phyloP scores from a whole-genome alignment of 2,888 invertebrate genomes.

The Cylloceria caligata region DNA sequence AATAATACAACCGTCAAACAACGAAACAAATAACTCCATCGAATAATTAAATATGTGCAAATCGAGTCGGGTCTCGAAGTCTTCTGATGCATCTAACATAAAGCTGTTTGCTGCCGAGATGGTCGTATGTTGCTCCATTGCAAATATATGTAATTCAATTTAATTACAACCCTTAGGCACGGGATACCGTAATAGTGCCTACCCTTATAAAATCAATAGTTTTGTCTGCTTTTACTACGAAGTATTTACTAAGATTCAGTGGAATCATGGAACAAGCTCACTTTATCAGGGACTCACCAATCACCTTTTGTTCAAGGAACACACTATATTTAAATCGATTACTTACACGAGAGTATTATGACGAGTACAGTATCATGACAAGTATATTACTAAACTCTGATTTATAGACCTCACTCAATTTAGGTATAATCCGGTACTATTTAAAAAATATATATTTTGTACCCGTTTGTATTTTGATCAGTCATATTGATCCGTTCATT shows the following conservation, averaged over 20 bases:
- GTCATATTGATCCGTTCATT: no score
- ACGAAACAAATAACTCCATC: background rate
- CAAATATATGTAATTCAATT: slow-evolving; percentile 33
- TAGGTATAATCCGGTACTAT: no score
- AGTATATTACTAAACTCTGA: no score
- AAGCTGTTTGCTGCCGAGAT: background rate
- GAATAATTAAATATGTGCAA: background rate
- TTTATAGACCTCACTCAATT: no score
- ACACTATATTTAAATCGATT: no score
- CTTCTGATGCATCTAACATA: background rate
- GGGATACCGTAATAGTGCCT: slow-evolving; percentile 30
- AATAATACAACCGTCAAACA: background rate
- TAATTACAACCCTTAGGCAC: slow-evolving; percentile 26
- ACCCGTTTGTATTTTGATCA: no score
- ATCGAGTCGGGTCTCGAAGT: background rate
- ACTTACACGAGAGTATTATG: no score
- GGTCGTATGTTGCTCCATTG: background rate
- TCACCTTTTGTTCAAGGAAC: no score
- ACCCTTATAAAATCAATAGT: slow-evolving; percentile 28
- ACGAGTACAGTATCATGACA: no score
- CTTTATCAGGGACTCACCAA: no score
- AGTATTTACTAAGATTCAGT: background rate
- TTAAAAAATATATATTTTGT: no score
- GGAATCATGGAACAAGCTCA: background rate
- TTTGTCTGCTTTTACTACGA: background rate